These are phyloP conservation scores for Drosophila bocqueti DNA, from an alignment of 1,140 invertebrate genomes.

Conservation along the genomic window DNA sequence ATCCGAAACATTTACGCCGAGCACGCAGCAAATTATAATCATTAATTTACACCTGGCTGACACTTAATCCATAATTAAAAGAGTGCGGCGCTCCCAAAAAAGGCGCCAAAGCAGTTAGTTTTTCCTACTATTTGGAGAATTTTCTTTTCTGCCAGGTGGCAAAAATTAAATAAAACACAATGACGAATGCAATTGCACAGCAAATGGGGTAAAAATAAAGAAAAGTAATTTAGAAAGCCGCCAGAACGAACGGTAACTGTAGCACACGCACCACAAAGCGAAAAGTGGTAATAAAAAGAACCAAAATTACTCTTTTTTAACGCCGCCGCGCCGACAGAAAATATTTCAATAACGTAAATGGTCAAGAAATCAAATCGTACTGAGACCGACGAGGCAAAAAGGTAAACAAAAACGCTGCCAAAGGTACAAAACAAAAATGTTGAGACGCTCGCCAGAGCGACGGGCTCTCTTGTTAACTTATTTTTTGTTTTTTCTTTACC, in stretches of 20 bases:
- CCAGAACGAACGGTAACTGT: constrained; percentile 76
- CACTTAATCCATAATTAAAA: constrained; percentile 62
- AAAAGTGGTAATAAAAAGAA: constrained; percentile 22
- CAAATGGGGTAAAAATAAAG: not conserved
- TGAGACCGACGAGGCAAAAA: constrained; percentile 62
- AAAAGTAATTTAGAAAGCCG: constrained; percentile 50
- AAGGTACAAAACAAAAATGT: constrained; percentile 64
- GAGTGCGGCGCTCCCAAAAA: not conserved
- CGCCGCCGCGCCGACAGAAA: constrained; percentile 37
- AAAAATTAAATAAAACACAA: constrained; percentile 6
- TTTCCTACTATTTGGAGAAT: not conserved
- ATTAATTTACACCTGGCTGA: constrained; percentile 67
- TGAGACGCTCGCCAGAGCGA: constrained; percentile 29
- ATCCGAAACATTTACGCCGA: constrained; percentile 49
- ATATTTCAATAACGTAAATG: constrained; percentile 80
- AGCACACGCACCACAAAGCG: constrained; percentile 56
- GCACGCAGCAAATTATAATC: constrained; percentile 59
- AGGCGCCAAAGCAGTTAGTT: constrained; percentile 15
- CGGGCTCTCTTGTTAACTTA: constrained; percentile 9
- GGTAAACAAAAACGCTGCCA: constrained; percentile 79
- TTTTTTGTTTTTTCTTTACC: constrained; percentile 6
- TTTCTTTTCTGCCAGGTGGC: constrained; percentile 58
- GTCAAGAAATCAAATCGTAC: constrained; percentile 80
- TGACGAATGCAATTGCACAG: constrained; percentile 56
- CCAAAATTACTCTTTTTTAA: constrained; percentile 16